These are phyloP conservation scores for Kuschelorhynchus macadamiae DNA, from an alignment of 2,888 invertebrate species.

Conservation along the genomic window DNA sequence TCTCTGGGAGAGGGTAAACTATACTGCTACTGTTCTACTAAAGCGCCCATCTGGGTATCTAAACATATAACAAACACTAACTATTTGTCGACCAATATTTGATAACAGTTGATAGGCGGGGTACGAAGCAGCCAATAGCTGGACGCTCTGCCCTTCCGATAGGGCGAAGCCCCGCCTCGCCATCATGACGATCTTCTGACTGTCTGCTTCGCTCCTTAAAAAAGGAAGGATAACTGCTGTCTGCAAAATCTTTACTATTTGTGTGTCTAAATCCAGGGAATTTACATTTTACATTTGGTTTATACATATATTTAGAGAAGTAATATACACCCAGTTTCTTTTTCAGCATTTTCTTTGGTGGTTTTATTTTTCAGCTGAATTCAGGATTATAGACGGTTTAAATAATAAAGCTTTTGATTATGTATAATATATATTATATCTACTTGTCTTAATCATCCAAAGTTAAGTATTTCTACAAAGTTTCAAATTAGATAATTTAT, in stretches of 20 bases:
- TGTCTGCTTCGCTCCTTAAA: constrained; percentile 56
- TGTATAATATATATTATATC: no score
- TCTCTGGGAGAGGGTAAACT: constrained; percentile 65
- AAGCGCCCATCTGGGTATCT: constrained; percentile 67
- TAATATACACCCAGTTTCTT: constrained; percentile 25
- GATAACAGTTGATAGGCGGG: constrained; percentile 68
- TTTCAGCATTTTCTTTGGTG: constrained; percentile 10
- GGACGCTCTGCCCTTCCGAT: constrained; percentile 62
- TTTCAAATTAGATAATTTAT: no score
- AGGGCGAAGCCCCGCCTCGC: constrained; percentile 66
- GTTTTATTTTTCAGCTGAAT: constrained; percentile 2
- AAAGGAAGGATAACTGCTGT: constrained; percentile 59
- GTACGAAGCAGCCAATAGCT: constrained; percentile 63
- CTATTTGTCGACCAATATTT: constrained; percentile 71
- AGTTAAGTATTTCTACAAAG: no score
- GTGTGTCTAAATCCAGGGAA: constrained; percentile 57
- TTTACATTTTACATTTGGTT: constrained; percentile 57
- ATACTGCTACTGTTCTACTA: constrained; percentile 65
- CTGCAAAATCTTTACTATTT: constrained; percentile 61
- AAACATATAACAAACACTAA: constrained; percentile 70
- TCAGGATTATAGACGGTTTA: background rate
- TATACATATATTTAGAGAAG: constrained; percentile 45
- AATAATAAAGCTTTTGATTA: constrained; percentile 9
- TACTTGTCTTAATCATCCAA: no score
- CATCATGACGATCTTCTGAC: constrained; percentile 66